Percentiles rank a stretch among this genome's conserved stretches.
Evolutionary conservation across 2,888 invertebrate species (phyloP).

Genomic region (Cactoblastis cactorum): DNA sequence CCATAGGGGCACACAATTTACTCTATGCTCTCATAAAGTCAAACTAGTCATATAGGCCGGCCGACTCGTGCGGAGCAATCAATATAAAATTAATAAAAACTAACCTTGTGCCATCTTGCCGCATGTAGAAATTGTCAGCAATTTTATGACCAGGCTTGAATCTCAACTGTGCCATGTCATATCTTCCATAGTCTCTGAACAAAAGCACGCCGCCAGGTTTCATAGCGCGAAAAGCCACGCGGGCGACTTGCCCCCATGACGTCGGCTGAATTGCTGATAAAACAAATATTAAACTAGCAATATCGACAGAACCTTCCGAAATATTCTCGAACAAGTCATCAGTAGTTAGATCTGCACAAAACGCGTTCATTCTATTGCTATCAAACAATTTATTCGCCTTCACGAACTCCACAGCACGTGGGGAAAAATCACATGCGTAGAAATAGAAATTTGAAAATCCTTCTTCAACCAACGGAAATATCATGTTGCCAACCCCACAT

Average conservation of each 20-base stretch:
- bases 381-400: conserved; percentile 84
- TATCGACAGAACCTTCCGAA: conserved; percentile 80
- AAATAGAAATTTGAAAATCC: conserved; percentile 81
- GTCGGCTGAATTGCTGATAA: conserved; percentile 95
- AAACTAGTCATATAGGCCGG: conserved; percentile 32
- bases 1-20: conserved; percentile 71
- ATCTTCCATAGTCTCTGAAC: conserved; percentile 95
- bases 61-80: conserved; percentile 61
- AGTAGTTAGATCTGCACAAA: conserved; percentile 91
- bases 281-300: conserved; percentile 95
- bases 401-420: conserved; percentile 92
- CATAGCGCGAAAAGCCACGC: conserved; percentile 82
- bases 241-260: conserved; percentile 83
- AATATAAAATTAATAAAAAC: background rate
- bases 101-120: conserved; percentile 96
- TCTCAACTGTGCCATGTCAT: conserved; percentile 97
- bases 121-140: conserved; percentile 93
- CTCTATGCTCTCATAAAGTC: conserved; percentile 56
- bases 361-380: conserved; percentile 83
- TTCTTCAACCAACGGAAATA: conserved; percentile 93
- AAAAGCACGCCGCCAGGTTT: conserved; percentile 89
- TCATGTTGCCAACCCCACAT: conserved; percentile 98
- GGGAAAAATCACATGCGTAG: conserved; percentile 96
- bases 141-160: conserved; percentile 97
- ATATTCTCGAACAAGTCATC: conserved; percentile 81